These are phyloP conservation scores for Tinamus major DNA, from an alignment of 2,797 vertebrate genomes.

Conservation along the genomic window DNA sequence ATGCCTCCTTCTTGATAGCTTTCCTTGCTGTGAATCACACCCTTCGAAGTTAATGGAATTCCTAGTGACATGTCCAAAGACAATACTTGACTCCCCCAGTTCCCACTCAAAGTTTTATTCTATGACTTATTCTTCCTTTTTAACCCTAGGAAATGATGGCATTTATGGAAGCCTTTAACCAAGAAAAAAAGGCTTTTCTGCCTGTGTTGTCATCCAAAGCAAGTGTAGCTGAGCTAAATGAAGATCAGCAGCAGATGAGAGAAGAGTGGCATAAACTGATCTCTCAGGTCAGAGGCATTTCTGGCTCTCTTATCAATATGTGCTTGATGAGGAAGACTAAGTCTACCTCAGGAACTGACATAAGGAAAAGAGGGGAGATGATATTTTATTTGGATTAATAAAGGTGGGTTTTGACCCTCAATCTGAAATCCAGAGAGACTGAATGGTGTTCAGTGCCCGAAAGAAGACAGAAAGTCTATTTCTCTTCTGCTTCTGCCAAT, in stretches of 20 bases:
- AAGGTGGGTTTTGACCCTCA: not conserved
- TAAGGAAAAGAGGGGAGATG: not conserved
- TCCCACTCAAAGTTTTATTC: not conserved
- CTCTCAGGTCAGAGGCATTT: slow-evolving; percentile 80
- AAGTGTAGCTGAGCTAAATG: slow-evolving; percentile 72
- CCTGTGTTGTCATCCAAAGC: slow-evolving; percentile 83
- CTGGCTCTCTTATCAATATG: not conserved
- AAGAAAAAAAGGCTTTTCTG: slow-evolving; percentile 86
- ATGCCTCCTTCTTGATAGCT: not conserved
- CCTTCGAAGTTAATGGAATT: slow-evolving; percentile 48
- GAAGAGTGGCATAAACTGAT: slow-evolving; percentile 84
- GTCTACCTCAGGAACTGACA: not conserved
- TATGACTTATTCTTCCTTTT: slow-evolving; percentile 29
- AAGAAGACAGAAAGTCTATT: not conserved
- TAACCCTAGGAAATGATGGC: slow-evolving; percentile 83
- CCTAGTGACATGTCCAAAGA: not conserved
- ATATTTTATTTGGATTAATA: not conserved
- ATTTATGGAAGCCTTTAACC: slow-evolving; percentile 89
- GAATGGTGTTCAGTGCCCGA: not conserved
- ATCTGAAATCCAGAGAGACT: not conserved
- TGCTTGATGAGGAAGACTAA: not conserved
- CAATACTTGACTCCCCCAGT: not conserved
- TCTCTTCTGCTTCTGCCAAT: not conserved
- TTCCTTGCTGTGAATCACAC: not conserved
- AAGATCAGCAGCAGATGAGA: slow-evolving; percentile 81